These are phyloP conservation scores for Cebus imitator DNA, from an alignment of 2,113 vertebrate species.

Conservation along the genomic window DNA sequence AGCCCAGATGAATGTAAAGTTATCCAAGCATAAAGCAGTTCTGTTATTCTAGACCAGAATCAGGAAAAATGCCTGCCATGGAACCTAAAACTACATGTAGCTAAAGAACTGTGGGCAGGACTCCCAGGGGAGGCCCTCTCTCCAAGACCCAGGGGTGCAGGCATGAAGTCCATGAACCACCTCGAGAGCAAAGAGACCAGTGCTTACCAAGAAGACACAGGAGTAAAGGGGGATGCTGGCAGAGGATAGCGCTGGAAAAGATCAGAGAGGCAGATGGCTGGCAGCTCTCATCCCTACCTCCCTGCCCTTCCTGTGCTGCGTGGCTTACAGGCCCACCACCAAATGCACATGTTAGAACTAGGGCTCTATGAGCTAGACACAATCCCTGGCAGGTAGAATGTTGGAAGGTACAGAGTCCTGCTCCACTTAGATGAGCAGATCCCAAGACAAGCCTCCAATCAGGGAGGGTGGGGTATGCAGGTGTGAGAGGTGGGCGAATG, in stretches of 20 bases:
- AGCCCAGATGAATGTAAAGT: background rate
- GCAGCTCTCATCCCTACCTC: background rate
- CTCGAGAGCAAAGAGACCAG: background rate
- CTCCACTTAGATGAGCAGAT: background rate
- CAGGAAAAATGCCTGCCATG: background rate
- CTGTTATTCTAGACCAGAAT: background rate
- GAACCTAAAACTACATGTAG: background rate
- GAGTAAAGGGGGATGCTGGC: background rate
- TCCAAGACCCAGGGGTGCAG: background rate
- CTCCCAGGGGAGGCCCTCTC: background rate
- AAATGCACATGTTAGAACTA: background rate
- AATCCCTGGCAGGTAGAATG: background rate
- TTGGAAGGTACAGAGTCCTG: background rate
- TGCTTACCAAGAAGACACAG: background rate
- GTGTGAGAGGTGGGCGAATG: background rate
- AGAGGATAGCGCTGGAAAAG: background rate
- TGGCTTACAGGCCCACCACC: background rate
- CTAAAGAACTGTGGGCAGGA: background rate
- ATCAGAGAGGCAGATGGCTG: background rate
- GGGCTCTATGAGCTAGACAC: background rate
- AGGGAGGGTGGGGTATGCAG: background rate
- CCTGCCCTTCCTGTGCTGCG: accelerated
- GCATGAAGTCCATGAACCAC: background rate
- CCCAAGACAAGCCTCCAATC: background rate
- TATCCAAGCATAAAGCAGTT: background rate